Conservation (phyloP, 2,797 vertebrate species). For the Dromococcyx pavoninus region DNA sequence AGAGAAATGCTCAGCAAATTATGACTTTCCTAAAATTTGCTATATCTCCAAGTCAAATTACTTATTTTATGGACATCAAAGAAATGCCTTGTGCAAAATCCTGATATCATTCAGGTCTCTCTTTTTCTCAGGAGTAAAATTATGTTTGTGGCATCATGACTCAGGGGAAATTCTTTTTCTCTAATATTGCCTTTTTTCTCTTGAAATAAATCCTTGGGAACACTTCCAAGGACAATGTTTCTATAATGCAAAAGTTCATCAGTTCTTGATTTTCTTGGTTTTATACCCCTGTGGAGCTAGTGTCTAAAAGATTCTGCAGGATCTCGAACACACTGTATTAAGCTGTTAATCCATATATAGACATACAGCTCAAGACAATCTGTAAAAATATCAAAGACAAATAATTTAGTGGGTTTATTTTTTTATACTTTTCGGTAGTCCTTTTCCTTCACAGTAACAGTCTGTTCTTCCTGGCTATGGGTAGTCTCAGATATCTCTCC, state of each 20-base stretch:
- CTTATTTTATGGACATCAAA: neutral
- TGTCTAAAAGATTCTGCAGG: neutral
- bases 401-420: neutral
- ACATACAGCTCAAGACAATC: neutral
- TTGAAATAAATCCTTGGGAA: neutral
- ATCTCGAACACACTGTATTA: neutral
- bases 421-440: neutral
- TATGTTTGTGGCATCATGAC: neutral
- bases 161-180: conserved; percentile 15
- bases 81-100: neutral
- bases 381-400: neutral
- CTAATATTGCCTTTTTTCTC: neutral
- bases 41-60: neutral
- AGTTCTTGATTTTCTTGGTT: neutral
- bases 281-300: neutral
- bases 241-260: neutral
- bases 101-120: neutral
- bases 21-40: neutral
- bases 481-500: neutral
- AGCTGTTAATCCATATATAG: neutral
- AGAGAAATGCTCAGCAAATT: neutral
- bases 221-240: neutral
- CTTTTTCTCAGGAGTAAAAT: neutral
- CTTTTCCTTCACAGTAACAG: neutral
- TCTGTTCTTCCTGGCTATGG: neutral